Percentiles rank a stretch among this genome's conserved stretches.
phyloP scores from a whole-genome alignment of 2,888 invertebrate genomes.

The Pristionchus maxplancki region DNA sequence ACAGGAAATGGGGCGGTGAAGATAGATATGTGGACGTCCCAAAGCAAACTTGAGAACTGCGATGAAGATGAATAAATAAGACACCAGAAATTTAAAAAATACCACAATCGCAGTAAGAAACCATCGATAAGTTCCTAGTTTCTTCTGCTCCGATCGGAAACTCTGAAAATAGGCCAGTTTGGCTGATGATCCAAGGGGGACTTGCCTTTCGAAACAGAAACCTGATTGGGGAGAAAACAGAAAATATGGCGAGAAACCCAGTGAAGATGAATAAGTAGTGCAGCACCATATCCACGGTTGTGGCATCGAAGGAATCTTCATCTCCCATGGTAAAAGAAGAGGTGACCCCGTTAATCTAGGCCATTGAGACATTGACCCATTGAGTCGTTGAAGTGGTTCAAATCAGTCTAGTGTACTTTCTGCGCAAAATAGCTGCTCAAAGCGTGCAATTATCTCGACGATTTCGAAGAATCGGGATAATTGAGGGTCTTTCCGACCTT shows the following conservation, averaged over 20 bases:
- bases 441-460: neutral
- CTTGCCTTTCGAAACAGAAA: neutral
- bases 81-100: neutral
- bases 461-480: too few species aligned
- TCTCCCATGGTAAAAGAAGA: neutral
- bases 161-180: neutral
- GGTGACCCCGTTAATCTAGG: too few species aligned
- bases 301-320: neutral
- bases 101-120: neutral
- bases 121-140: neutral
- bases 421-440: neutral
- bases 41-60: neutral
- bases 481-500: too few species aligned
- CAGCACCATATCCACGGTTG: neutral
- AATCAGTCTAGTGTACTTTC: neutral
- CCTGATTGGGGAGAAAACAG: neutral
- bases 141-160: neutral
- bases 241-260: neutral
- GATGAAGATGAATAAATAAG: too few species aligned
- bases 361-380: too few species aligned
- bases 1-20: neutral
- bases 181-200: too few species aligned
- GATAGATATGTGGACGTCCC: neutral
- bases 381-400: neutral
- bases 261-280: neutral